These are phyloP conservation scores for Eubasilissa regina DNA, from an alignment of 1,140 invertebrate species.

Conservation along the genomic window DNA sequence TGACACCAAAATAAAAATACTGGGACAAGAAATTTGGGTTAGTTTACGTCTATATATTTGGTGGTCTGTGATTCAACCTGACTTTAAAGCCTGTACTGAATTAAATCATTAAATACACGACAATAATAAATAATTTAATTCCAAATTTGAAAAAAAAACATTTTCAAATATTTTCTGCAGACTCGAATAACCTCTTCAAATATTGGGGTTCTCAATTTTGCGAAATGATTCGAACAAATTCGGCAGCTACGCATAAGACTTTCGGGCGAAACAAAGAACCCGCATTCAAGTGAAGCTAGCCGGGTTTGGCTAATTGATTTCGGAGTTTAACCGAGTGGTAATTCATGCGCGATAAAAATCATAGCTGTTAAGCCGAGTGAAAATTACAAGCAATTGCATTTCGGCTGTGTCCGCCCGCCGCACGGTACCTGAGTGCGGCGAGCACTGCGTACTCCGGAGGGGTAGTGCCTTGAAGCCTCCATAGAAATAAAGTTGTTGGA, in stretches of 20 bases:
- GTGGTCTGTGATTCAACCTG: too few species aligned
- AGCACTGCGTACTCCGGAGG: too few species aligned
- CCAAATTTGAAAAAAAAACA: too few species aligned
- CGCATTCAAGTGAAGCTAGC: constrained; percentile 35
- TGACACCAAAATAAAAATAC: too few species aligned
- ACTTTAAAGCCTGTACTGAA: too few species aligned
- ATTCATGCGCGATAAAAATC: constrained; percentile 61
- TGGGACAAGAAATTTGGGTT: too few species aligned
- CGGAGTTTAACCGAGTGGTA: constrained; percentile 50
- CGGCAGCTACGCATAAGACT: constrained; percentile 7
- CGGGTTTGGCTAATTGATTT: constrained; percentile 57
- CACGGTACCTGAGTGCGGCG: background rate
- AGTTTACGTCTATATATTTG: too few species aligned
- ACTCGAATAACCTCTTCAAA: background rate
- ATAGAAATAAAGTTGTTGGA: background rate
- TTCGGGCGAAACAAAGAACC: constrained; percentile 25
- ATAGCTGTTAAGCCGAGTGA: constrained; percentile 56
- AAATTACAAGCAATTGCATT: constrained; percentile 61
- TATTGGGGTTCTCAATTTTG: background rate
- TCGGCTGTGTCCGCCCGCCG: constrained; percentile 50
- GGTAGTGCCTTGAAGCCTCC: too few species aligned
- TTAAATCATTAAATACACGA: too few species aligned
- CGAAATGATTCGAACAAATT: background rate
- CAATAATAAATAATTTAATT: too few species aligned
- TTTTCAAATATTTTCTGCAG: too few species aligned